Conservation (phyloP, 2,113 vertebrate species). For the Plecturocebus donacophilus region DNA sequence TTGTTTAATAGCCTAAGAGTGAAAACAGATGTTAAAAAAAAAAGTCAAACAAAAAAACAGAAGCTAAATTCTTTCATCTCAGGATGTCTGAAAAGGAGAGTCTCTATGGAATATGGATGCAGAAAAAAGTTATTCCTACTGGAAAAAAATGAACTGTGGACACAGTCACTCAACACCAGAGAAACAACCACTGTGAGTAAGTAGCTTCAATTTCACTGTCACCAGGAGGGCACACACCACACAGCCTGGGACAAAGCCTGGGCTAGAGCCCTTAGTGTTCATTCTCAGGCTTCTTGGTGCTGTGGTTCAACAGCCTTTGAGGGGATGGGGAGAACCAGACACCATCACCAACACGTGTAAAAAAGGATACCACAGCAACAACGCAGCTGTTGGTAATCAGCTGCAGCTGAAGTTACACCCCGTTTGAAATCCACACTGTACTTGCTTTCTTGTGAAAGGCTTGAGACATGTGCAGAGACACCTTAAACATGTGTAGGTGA, state of each 20-base stretch:
- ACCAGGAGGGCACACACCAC: background rate
- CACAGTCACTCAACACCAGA: background rate
- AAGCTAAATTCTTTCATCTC: background rate
- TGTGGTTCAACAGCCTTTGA: background rate
- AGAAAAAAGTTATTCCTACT: background rate
- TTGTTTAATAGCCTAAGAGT: background rate
- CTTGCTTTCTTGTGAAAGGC: background rate
- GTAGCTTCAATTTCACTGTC: background rate
- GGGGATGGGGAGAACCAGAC: background rate
- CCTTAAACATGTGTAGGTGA: background rate
- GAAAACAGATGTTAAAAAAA: background rate
- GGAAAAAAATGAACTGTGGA: background rate
- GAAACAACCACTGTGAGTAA: background rate
- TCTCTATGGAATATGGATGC: background rate
- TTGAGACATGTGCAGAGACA: background rate
- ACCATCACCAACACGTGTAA: background rate
- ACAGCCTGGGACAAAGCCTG: background rate
- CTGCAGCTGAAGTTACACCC: background rate
- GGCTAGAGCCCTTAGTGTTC: too few species aligned
- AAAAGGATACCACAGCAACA: background rate
- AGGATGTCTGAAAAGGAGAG: background rate
- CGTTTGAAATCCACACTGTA: background rate
- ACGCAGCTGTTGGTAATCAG: background rate
- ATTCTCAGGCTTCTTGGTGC: background rate
- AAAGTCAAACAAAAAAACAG: background rate